Evolutionary conservation across 2,113 vertebrate species (phyloP).

Genomic region (Pseudorasbora parva): DNA sequence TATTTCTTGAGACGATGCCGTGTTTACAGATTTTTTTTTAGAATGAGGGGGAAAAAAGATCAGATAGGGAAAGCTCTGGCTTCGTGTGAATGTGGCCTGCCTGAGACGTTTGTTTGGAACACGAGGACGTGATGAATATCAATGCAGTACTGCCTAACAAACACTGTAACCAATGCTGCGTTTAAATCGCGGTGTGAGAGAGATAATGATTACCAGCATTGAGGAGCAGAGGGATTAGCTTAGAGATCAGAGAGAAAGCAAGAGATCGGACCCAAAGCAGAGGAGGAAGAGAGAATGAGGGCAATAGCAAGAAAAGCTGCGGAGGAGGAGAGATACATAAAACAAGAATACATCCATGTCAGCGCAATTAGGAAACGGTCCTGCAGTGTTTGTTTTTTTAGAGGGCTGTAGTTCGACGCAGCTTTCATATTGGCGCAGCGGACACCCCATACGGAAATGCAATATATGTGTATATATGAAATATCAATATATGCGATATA

Average conservation of each 20-base stretch:
- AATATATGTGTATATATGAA: no score
- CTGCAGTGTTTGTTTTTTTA: conserved; percentile 63
- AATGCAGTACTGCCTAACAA: conserved; percentile 7
- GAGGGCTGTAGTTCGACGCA: conserved; percentile 64
- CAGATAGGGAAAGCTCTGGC: no score
- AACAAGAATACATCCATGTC: conserved; percentile 40
- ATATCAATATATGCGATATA: no score
- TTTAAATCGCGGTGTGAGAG: conserved; percentile 64
- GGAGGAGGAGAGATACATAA: conserved; percentile 48
- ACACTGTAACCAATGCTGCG: conserved; percentile 57
- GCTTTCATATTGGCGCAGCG: conserved; percentile 61
- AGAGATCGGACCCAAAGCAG: conserved; percentile 36
- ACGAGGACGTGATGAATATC: not conserved
- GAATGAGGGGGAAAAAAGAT: no score
- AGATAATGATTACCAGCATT: conserved; percentile 32
- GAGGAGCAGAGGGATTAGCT: conserved; percentile 28
- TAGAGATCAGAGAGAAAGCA: conserved; percentile 47
- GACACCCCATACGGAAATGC: no score
- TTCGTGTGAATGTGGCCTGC: no score
- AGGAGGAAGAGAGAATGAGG: conserved; percentile 42
- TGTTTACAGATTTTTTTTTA: no score
- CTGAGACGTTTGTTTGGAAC: not conserved
- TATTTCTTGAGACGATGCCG: no score
- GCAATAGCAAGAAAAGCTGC: conserved; percentile 24
- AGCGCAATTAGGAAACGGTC: conserved; percentile 70